Conservation (phyloP, 2,113 vertebrate genomes). For the Galemys pyrenaicus region DNA sequence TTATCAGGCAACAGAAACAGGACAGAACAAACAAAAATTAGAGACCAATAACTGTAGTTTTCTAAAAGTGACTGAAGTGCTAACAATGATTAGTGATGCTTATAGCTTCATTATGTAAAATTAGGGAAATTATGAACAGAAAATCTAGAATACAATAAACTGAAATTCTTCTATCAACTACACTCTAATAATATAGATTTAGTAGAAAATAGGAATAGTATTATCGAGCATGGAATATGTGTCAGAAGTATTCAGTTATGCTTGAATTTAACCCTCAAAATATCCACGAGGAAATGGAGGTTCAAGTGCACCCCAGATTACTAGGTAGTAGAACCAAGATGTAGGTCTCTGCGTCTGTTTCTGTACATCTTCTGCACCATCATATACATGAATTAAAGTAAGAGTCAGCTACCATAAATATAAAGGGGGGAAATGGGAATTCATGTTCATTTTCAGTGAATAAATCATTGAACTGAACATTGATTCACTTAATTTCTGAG, state of each 20-base stretch:
- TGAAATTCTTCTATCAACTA: not conserved
- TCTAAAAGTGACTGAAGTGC: not conserved
- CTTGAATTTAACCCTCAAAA: not conserved
- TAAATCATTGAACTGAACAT: not conserved
- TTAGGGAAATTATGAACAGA: not conserved
- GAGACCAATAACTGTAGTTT: constrained; percentile 12
- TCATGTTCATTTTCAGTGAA: not conserved
- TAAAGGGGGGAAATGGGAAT: not conserved
- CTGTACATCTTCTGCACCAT: not conserved
- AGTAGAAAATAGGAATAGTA: not conserved
- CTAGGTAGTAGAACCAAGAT: not conserved
- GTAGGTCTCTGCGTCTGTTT: not conserved
- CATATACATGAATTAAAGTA: not conserved
- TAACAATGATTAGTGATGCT: not conserved
- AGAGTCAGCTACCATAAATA: not conserved
- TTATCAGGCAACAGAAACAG: constrained; percentile 19
- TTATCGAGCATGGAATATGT: not conserved
- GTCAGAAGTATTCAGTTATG: not conserved
- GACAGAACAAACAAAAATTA: constrained; percentile 19
- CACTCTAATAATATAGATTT: not conserved
- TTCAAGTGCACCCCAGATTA: not conserved
- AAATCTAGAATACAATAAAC: not conserved
- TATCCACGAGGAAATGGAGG: not conserved
- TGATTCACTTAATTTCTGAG: not conserved
- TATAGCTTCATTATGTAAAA: not conserved